These are phyloP conservation scores for Fratercula arctica DNA, from an alignment of 2,797 vertebrate genomes.

Conservation along the genomic window DNA sequence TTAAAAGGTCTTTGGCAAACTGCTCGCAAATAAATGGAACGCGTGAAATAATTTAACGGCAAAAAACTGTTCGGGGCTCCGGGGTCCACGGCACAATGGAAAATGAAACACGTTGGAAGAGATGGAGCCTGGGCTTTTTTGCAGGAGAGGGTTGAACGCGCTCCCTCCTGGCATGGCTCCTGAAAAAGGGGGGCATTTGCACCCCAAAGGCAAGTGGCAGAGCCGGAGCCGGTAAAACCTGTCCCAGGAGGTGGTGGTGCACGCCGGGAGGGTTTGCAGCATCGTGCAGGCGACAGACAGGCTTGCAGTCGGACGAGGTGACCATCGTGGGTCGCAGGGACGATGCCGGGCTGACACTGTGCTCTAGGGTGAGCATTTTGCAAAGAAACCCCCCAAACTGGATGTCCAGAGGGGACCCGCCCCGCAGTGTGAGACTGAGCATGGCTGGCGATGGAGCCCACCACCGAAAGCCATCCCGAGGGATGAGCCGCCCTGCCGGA, in stretches of 20 bases:
- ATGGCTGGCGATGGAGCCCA: accelerated
- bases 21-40: conserved; percentile 40
- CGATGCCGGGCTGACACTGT: accelerated
- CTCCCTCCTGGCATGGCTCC: background rate
- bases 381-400: background rate
- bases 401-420: background rate
- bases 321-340: accelerated
- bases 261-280: accelerated
- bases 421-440: accelerated
- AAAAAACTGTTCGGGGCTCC: background rate
- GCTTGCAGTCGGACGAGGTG: background rate
- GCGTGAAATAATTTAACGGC: conserved; percentile 68
- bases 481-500: background rate
- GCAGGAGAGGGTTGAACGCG: background rate
- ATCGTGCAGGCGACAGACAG: background rate
- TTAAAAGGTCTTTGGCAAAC: conserved; percentile 63
- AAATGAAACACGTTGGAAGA: conserved; percentile 15
- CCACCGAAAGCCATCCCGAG: background rate
- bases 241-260: accelerated
- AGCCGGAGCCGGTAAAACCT: background rate
- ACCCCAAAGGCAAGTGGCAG: background rate
- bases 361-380: background rate
- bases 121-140: background rate
- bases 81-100: background rate
- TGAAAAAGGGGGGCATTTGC: background rate